Evolutionary conservation across 2,113 vertebrate species (phyloP), one percentile per base, ranked within the genome.

Genomic region (Pteronura brasiliensis): DNA sequence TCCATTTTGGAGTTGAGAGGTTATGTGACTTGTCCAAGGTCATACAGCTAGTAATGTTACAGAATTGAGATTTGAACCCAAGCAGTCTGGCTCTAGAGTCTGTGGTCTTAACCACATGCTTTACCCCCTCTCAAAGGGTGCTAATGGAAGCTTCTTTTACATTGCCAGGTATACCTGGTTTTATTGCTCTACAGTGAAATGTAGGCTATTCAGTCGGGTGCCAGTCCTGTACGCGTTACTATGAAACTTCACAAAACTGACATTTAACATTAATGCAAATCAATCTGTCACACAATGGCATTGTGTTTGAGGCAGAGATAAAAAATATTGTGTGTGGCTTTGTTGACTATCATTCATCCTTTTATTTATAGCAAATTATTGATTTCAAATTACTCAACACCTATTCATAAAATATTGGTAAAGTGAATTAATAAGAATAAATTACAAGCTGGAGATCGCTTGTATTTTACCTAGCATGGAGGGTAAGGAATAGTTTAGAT

Each of bases 341-440:
- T 95, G 57, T 20, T 93, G 97, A 97, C 90, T 98, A 98, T 98
- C 98, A 98, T 95, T 97, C 29, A 92, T 0, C 0, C 85, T 95
- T 98, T 98, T 98, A 47, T 98, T 98, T 98, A 93, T 44, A 87
- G 49, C 1, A 9, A 95, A 90, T 88, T 87, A 31, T 91, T 93
- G 71, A 47, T 14, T 97, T 97, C 92, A 84, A 95, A 98, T 98
- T 98, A 98, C 95, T 98, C 88, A 96, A 97, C 98, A 98, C 88
- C 97, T 98, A 98, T 97, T 98, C 93, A 97, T 98, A 98, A 98
- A 98, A 97, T 97, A 97, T 65, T 88, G 88, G 84, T 96, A 95
- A 98, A 90, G 80, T 95, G 98, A 98, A 98, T 98, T 98, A 98
- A 97, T 63, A 96, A 91, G 97, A 98, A 96, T 98, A 98, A 98